These are phyloP conservation scores for Xiphydria camelus DNA, from an alignment of 2,888 invertebrate genomes.

Conservation along the genomic window DNA sequence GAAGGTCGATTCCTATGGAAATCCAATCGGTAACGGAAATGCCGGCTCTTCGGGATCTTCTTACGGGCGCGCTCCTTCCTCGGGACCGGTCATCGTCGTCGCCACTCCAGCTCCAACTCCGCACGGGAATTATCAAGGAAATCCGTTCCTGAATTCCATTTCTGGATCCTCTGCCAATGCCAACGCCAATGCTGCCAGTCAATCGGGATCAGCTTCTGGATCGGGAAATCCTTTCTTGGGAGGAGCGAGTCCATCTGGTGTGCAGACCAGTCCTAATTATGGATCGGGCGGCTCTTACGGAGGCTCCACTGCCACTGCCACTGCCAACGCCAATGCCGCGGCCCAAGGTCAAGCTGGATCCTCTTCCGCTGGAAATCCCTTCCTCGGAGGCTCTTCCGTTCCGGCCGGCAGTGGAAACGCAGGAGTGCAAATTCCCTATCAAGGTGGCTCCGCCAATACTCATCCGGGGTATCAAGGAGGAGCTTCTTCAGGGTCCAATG, in stretches of 20 bases:
- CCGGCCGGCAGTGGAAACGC: not conserved
- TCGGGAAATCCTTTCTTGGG: conserved; percentile 1
- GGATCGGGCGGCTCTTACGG: conserved; percentile 1
- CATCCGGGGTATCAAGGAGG: conserved; percentile 1
- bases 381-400: not conserved
- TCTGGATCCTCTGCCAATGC: conserved; percentile 7
- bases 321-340: conserved; percentile 20
- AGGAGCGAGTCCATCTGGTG: not conserved
- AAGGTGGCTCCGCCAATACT: conserved; percentile 9
- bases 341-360: conserved; percentile 8
- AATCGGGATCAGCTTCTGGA: conserved; percentile 8
- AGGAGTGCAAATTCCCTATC: not conserved
- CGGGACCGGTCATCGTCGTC: conserved; percentile 4
- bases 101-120: conserved; percentile 7
- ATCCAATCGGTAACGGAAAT: conserved; percentile 22
- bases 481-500: conserved; percentile 9
- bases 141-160: conserved; percentile 26
- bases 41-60: conserved; percentile 9
- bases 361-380: conserved; percentile 1
- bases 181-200: conserved; percentile 15
- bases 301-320: conserved; percentile 12
- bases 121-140: conserved; percentile 16
- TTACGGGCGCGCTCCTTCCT: not conserved
- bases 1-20: conserved; percentile 1
- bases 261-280: too few relatives aligned